Evolutionary conservation across 92 coral and sea anemone species (phyloP), one percentile per base, ranked within the genome.

Genomic region (Phenganax marumi): DNA sequence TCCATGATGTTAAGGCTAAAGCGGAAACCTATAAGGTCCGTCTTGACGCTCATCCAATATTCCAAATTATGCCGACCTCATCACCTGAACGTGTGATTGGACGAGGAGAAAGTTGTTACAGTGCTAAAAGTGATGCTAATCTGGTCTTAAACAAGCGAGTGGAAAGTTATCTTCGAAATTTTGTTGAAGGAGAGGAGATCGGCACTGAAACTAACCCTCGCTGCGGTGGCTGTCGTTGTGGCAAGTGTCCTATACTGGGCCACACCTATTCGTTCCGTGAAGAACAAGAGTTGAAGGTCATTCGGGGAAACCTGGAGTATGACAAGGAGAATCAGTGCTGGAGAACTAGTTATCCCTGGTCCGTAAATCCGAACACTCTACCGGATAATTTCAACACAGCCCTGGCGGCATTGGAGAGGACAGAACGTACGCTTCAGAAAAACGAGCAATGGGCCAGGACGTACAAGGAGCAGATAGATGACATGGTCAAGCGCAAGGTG

Each of bases 261-360:
- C 92, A 89, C 79, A 86, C 73, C n/a, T 86, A 78, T 21, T 83
- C 89, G 6, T 90, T 90, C 68, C 66, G 76, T 52, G 89, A 87
- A 43, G 43, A 33, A 4, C 43, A 33, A 33, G 43, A 33, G 43
- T 33, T 33, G 43, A 33, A 33, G 43, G 43, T 88, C 86, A 88
- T 85, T 16, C 88, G 73, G 18, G 89, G 63, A 52, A 90, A 90
- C 74, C 81, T 88, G 24, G 77, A 78, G 10, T 88, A 85, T 60
- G 85, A 90, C 50, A 71, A 83, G 43, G 68, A n/a, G 43, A 88
- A 88, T 11, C 85, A 85, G 70, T 85, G 84, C 24, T 90, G 93
- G 91, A 52, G 55, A 72, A 90, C 91, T 49, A 88, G 91, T 65
- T 85, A 88, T 81, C 93, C 88, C 16, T 90, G 89, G 91, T 51